Base-by-base conservation (phyloP, 2,797 vertebrate species). In the Pachyuromys duprasi region DNA sequence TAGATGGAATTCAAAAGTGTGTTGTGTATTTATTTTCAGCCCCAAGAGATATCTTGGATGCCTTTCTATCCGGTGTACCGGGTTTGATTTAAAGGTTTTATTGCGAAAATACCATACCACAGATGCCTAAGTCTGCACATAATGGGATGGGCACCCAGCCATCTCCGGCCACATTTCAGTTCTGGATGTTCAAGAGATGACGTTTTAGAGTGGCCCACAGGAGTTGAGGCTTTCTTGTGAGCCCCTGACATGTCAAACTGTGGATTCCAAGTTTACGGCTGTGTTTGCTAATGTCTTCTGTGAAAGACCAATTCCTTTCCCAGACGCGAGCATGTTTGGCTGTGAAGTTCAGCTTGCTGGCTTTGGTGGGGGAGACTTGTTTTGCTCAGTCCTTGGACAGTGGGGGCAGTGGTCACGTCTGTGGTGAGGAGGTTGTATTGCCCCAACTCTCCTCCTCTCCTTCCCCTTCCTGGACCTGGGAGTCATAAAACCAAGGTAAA, bases 241-340 rank as follows among this genome's bases (percentile, higher is more conserved):
- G 63, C 14, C 84, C 86, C 55, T 67, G 91, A 94, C 94, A 69
- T 18, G 89, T 24, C 17, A 57, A 95, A 33, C 11, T 11, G 81
- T 11, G 36, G 76, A 91, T 96, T 96, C 93, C 95, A 93, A 78
- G 93, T 94, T 96, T 90, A 94, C 28, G 81, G 70, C 79, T 14
- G 0, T 49, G n/a, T 94, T 94, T 72, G 90, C 55, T 88, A n/a
- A 83, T 3, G 22, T 60, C 74, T 76, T 78, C 88, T 15, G 49
- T 0, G 45, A 79, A 82, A 86, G 76, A 55, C 5, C 39, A 13
- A 80, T 90, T 90, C 86, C 86, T 93, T 55, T 74, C 76, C 1
- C 62, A 83, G 94, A 72, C 2, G 4, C 3, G 49, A 53, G 78
- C 28, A 15, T 63, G 3, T 3, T 69, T 55, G 74, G 74, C 75